phyloP scores from a whole-genome alignment of 2,797 vertebrate genomes.

The Myotis myotis region DNA sequence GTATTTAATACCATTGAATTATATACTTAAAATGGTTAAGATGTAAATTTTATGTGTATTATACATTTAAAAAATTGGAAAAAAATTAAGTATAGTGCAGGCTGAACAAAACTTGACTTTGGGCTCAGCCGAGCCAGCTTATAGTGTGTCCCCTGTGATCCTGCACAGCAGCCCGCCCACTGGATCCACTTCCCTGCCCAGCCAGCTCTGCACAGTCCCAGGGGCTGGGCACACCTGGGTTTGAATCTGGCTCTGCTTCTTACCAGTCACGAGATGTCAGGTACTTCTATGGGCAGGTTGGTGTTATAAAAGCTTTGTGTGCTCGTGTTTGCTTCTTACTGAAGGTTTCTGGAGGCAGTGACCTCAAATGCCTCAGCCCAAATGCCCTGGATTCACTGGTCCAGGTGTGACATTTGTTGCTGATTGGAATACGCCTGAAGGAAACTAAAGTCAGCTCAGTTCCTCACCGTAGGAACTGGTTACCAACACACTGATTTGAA shows the following conservation, averaged over 20 bases:
- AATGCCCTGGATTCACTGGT: background rate
- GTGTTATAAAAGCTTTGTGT: background rate
- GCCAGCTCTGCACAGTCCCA: background rate
- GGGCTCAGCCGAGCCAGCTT: background rate
- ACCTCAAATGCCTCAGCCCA: background rate
- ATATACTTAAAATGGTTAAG: background rate
- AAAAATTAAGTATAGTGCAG: background rate
- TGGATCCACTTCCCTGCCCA: background rate
- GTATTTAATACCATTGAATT: background rate
- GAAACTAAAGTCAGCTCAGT: background rate
- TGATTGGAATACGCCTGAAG: background rate
- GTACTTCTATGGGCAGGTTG: background rate
- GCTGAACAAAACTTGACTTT: background rate
- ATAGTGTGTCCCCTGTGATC: background rate
- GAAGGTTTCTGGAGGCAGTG: background rate
- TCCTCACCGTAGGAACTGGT: background rate
- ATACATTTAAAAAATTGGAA: background rate
- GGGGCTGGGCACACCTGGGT: background rate
- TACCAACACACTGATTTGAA: background rate
- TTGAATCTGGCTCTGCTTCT: background rate
- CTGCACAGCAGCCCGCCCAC: fast-evolving
- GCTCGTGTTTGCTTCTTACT: background rate
- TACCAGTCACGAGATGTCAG: background rate
- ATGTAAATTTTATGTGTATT: background rate
- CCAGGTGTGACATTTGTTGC: background rate